Conservation (phyloP, 2,113 vertebrate genomes). For the Ploceus nigricollis region DNA sequence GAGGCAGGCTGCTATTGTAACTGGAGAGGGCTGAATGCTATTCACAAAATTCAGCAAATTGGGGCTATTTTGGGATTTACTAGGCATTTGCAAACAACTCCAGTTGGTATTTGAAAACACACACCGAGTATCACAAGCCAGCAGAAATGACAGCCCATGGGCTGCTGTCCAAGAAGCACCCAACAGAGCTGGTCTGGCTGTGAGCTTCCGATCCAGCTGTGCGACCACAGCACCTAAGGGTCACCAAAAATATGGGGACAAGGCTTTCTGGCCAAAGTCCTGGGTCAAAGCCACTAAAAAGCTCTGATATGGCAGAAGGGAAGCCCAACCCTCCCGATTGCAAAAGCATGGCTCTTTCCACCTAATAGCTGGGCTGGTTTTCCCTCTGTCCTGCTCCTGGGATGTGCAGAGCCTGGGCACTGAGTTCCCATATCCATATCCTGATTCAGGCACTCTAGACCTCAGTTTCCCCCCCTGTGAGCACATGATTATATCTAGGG, state of each 20-base stretch:
- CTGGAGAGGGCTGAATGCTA: conserved; percentile 48
- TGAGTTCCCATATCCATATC: fast-evolving
- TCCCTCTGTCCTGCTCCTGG: not conserved
- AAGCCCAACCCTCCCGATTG: not conserved
- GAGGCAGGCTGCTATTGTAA: conserved; percentile 52
- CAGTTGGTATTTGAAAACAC: conserved; percentile 65
- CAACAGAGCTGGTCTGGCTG: fast-evolving
- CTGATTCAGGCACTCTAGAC: not conserved
- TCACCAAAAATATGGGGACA: not conserved
- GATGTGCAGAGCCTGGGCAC: not conserved
- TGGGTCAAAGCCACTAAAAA: not conserved
- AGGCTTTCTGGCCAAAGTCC: not conserved
- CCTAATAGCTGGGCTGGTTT: not conserved
- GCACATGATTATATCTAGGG: not conserved
- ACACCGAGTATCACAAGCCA: conserved; percentile 14
- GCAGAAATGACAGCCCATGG: not conserved
- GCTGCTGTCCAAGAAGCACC: not conserved
- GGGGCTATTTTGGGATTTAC: conserved; percentile 65
- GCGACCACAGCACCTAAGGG: not conserved
- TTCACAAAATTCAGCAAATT: conserved; percentile 62
- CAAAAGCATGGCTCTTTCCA: not conserved
- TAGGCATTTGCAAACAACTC: conserved; percentile 67
- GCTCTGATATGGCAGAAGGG: not conserved
- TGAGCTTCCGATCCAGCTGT: fast-evolving
- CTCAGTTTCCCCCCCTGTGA: not conserved